Evolutionary conservation across 2,113 vertebrate species (phyloP).

Genomic region (Ceyx margarethae): DNA sequence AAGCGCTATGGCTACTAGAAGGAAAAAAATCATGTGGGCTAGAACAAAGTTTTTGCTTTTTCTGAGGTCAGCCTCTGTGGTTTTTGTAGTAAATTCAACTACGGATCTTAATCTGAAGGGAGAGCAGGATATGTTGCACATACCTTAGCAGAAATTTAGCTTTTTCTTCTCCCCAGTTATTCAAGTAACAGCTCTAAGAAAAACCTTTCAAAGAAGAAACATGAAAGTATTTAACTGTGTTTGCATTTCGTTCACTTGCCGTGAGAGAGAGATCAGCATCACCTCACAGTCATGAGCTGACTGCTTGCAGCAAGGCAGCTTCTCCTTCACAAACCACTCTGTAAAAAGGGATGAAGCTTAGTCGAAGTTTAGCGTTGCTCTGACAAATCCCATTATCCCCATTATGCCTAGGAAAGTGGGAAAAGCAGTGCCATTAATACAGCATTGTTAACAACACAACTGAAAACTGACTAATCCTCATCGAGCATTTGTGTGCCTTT

Average conservation of each 20-base stretch:
- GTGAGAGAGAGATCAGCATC: neutral
- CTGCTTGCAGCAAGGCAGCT: neutral
- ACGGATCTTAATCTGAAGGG: neutral
- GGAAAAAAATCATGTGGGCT: neutral
- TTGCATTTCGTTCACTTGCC: neutral
- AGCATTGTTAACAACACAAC: neutral
- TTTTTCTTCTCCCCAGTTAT: neutral
- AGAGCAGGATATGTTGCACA: neutral
- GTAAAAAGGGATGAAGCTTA: neutral
- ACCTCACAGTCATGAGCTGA: neutral
- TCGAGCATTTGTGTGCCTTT: neutral
- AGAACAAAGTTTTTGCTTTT: neutral
- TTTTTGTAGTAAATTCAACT: neutral
- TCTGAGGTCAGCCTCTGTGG: neutral
- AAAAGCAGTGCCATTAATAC: neutral
- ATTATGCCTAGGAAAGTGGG: neutral
- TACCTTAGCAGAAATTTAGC: neutral
- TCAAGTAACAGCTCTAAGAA: neutral
- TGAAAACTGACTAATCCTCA: neutral
- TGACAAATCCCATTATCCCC: neutral
- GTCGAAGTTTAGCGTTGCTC: neutral
- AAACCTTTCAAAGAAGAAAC: neutral
- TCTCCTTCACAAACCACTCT: neutral
- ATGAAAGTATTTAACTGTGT: neutral
- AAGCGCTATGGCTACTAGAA: neutral